Percentiles rank a stretch among this genome's conserved stretches.
phyloP scores from a whole-genome alignment of 2,113 vertebrate genomes.

The Lanius collurio region DNA sequence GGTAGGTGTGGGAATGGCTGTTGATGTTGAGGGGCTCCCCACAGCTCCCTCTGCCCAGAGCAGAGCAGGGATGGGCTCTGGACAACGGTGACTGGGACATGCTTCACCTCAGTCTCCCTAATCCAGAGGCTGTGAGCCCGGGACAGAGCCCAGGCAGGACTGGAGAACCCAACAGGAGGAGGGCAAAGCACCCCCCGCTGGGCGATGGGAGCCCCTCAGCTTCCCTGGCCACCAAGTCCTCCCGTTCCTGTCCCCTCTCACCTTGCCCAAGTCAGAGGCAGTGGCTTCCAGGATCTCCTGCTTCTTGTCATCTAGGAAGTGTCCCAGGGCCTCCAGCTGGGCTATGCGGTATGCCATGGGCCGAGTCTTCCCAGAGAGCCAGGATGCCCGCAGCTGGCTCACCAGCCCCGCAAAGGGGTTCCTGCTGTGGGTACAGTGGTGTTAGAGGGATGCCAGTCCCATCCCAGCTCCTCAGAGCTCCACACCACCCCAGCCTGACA shows the following conservation, averaged over 20 bases:
- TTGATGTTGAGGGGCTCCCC: not conserved
- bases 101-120: not conserved
- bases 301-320: not conserved
- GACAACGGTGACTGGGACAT: not conserved
- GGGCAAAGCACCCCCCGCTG: not conserved
- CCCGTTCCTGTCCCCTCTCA: not conserved
- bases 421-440: not conserved
- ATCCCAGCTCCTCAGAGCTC: not conserved
- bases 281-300: slow-evolving; percentile 67
- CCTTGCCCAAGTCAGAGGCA: slow-evolving; percentile 80
- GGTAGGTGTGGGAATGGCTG: not conserved
- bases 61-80: not conserved
- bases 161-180: not conserved
- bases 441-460: not conserved
- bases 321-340: slow-evolving; percentile 67
- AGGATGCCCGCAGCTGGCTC: not conserved
- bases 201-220: not conserved
- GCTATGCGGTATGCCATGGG: slow-evolving; percentile 66
- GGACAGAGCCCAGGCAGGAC: not conserved
- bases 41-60: not conserved
- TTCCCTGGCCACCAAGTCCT: not conserved
- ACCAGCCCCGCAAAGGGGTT: not conserved
- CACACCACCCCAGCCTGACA: rapidly evolving
- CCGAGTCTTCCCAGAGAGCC: slow-evolving; percentile 57
- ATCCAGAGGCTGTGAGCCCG: rapidly evolving